phyloP scores from a whole-genome alignment of 2,888 invertebrate genomes.

The Coelinius sp. region DNA sequence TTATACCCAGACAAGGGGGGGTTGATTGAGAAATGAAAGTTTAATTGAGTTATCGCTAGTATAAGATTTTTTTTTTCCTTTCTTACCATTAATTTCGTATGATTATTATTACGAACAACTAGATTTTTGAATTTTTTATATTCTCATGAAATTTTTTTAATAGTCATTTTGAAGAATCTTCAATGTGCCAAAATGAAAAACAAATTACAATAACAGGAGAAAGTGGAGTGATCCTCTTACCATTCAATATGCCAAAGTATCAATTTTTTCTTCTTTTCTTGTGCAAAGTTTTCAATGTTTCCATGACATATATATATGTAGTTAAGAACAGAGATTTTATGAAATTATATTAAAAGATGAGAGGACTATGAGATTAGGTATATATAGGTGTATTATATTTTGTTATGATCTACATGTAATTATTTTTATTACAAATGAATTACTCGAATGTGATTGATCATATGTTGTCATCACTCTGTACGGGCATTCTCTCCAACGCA shows the following conservation, averaged over 20 bases:
- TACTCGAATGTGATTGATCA: conserved; percentile 8
- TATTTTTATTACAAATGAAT: conserved; percentile 23
- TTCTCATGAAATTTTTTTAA: neutral
- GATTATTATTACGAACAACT: conserved; percentile 22
- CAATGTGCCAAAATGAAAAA: conserved; percentile 11
- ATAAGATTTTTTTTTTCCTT: neutral
- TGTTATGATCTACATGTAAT: conserved; percentile 7
- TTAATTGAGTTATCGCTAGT: conserved; percentile 4
- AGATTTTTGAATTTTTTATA: neutral
- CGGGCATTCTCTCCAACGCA: conserved; percentile 23
- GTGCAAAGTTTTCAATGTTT: neutral
- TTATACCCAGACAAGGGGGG: conserved; percentile 48
- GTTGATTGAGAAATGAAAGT: conserved; percentile 48
- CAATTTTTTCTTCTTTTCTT: neutral
- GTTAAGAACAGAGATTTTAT: neutral
- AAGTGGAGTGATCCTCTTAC: neutral
- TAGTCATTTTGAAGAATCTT: neutral
- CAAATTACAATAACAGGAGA: neutral
- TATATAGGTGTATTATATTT: conserved; percentile 4
- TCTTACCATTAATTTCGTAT: conserved; percentile 11
- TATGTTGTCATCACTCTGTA: neutral
- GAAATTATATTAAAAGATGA: neutral
- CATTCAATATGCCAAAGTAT: conserved; percentile 11
- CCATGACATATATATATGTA: conserved; percentile 1
- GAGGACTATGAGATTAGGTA: neutral